Evolutionary conservation across 2,113 vertebrate genomes (phyloP).

Genomic region (Jaculus jaculus): DNA sequence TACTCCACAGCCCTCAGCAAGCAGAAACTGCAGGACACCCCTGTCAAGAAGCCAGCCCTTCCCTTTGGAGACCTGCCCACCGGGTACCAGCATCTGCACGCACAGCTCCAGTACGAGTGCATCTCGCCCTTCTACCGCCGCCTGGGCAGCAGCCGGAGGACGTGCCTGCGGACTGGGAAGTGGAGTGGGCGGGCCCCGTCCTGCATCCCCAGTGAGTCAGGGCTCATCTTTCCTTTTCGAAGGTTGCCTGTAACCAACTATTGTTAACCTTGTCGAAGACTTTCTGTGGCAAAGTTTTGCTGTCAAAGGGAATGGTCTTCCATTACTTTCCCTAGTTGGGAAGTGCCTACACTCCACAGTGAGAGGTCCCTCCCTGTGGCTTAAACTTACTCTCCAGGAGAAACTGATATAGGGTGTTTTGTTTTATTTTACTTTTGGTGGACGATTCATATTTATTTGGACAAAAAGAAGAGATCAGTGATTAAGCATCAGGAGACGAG

Average conservation of each 20-base stretch:
- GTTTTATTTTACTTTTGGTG: not conserved
- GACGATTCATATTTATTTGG: not conserved
- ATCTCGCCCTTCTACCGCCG: slow-evolving; percentile 94
- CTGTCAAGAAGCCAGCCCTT: slow-evolving; percentile 87
- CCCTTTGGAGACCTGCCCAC: slow-evolving; percentile 88
- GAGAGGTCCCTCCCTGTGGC: not conserved
- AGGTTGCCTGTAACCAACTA: not conserved
- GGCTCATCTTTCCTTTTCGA: not conserved
- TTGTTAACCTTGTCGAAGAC: not conserved
- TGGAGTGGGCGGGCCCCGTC: slow-evolving; percentile 97
- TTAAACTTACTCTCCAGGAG: not conserved
- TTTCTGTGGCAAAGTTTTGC: not conserved
- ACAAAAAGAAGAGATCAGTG: not conserved
- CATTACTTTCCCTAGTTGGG: not conserved
- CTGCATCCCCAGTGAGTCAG: slow-evolving; percentile 94
- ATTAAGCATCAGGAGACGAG: not conserved
- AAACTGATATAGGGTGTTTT: not conserved
- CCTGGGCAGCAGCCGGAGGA: slow-evolving; percentile 93
- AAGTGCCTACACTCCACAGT: not conserved
- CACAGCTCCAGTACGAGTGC: slow-evolving; percentile 95
- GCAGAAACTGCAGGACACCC: slow-evolving; percentile 84
- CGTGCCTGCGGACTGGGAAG: slow-evolving; percentile 96
- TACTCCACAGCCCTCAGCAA: slow-evolving; percentile 88
- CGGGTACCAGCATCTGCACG: slow-evolving; percentile 94
- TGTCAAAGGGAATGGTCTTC: not conserved